phyloP scores from a whole-genome alignment of 2,888 invertebrate species.

The Oligia fasciuncula region DNA sequence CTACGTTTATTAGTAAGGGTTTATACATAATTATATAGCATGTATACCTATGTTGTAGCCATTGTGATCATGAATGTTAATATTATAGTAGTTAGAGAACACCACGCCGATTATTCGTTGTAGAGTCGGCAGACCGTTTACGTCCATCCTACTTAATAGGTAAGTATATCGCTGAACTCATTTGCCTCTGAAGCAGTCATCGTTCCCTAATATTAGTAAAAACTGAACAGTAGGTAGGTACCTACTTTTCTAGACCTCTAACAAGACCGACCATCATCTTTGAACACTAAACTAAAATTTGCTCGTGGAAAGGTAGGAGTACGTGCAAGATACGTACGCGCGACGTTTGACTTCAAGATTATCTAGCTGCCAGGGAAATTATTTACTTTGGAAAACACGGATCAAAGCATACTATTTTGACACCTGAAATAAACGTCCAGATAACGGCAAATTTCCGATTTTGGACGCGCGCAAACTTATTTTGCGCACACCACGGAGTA shows the following conservation, averaged over 20 bases:
- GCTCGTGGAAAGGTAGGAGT: not conserved
- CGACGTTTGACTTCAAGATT: too few species aligned
- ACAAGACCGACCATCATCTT: not conserved
- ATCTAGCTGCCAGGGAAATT: too few species aligned
- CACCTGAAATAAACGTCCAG: too few species aligned
- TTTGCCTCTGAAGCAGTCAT: not conserved
- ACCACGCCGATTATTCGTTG: not conserved
- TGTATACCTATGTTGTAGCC: not conserved
- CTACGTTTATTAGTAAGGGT: too few species aligned
- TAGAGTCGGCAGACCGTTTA: not conserved
- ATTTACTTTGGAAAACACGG: too few species aligned
- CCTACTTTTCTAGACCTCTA: not conserved
- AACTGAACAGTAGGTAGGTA: not conserved
- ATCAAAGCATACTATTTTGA: too few species aligned
- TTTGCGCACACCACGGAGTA: not conserved
- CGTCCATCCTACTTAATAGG: too few species aligned
- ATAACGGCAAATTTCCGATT: too few species aligned
- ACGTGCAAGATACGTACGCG: too few species aligned
- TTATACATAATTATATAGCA: too few species aligned
- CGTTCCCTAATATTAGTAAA: not conserved
- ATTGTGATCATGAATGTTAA: not conserved
- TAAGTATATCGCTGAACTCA: not conserved
- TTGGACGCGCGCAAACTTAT: too few species aligned
- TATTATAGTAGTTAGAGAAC: too few species aligned
- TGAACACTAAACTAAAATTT: not conserved